These are phyloP conservation scores for Athripsodes cinereus DNA, from an alignment of 2,888 invertebrate species.

Conservation along the genomic window DNA sequence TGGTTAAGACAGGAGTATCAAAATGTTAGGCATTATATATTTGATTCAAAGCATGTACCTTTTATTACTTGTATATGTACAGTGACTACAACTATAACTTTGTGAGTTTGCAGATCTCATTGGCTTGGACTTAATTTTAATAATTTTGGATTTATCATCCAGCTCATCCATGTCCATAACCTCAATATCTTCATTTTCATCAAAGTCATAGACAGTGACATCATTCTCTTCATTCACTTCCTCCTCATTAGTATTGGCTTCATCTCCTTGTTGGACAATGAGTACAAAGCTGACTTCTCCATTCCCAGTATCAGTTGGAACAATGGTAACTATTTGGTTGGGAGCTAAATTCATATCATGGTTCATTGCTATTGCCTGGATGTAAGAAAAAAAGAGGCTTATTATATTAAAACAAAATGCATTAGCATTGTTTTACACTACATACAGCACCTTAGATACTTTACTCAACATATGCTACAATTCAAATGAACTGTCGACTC, in stretches of 20 bases:
- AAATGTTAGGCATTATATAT: background rate
- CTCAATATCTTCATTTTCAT: conserved; percentile 58
- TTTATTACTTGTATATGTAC: conserved; percentile 86
- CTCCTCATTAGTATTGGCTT: conserved; percentile 34
- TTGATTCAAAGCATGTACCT: conserved; percentile 43
- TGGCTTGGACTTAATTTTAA: conserved; percentile 56
- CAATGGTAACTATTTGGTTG: conserved; percentile 67
- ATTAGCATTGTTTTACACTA: too few relatives aligned
- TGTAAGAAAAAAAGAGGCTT: too few relatives aligned
- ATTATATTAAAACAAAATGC: too few relatives aligned
- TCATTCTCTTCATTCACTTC: conserved; percentile 41
- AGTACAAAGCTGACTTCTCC: conserved; percentile 85
- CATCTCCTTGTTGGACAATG: conserved; percentile 71
- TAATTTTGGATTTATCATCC: conserved; percentile 58
- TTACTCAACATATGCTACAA: too few relatives aligned
- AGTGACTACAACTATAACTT: conserved; percentile 82
- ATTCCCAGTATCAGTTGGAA: conserved; percentile 68
- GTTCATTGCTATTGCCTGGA: background rate
- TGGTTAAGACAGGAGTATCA: background rate
- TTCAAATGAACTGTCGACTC: too few relatives aligned
- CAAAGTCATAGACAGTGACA: conserved; percentile 64
- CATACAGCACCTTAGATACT: too few relatives aligned
- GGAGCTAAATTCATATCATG: conserved; percentile 29
- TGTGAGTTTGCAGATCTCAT: conserved; percentile 48
- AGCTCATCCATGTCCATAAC: conserved; percentile 52